A percentile compares a stretch with the other conserved stretches of the same genome.
These are phyloP conservation scores for Nansenia antarctica DNA, from an alignment of 2,113 vertebrate species.

Conservation along the genomic window DNA sequence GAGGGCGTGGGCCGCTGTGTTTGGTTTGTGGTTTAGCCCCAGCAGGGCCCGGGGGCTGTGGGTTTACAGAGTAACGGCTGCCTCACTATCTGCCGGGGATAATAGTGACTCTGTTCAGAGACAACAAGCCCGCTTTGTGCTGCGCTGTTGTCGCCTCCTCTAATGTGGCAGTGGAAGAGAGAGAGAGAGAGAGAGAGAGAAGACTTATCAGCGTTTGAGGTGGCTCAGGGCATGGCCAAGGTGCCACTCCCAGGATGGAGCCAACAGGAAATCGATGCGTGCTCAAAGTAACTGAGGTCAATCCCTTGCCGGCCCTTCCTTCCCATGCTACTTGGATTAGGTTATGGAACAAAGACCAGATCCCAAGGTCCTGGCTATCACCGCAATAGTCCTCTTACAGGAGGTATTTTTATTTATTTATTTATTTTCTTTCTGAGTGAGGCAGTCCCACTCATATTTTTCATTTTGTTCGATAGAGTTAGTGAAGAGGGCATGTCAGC, in stretches of 20 bases:
- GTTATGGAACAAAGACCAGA: neutral
- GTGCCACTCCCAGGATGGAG: conserved; percentile 1
- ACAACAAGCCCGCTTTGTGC: conserved; percentile 24
- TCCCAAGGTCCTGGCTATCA: too few relatives aligned
- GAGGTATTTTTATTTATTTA: too few relatives aligned
- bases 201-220: neutral
- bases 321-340: neutral
- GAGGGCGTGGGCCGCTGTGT: conserved; percentile 76
- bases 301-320: neutral
- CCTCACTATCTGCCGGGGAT: conserved; percentile 65
- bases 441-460: too few relatives aligned
- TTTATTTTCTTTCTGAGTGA: too few relatives aligned
- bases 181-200: neutral
- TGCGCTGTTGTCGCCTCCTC: conserved; percentile 25
- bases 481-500: too few relatives aligned
- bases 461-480: too few relatives aligned
- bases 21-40: conserved; percentile 74
- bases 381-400: too few relatives aligned
- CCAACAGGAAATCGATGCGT: conserved; percentile 34
- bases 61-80: conserved; percentile 68
- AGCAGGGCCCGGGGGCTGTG: conserved; percentile 59
- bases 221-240: conserved; percentile 10
- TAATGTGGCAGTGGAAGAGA: conserved; percentile 23
- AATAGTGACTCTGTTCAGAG: conserved; percentile 64
- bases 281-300: conserved; percentile 1